Conservation (phyloP, 2,113 vertebrate genomes). For the Glaucomys volans region DNA sequence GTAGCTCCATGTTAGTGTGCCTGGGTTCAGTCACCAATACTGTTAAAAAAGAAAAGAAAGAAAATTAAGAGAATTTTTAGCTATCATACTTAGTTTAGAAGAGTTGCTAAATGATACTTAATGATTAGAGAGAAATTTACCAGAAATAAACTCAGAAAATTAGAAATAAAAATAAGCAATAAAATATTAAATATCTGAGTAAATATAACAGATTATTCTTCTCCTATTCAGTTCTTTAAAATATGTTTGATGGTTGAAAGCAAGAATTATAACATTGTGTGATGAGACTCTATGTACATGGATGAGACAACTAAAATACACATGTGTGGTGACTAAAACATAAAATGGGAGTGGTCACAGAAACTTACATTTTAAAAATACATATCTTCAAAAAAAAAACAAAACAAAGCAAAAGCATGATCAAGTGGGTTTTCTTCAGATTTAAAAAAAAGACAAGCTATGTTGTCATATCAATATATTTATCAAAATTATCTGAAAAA, state of each 20-base stretch:
- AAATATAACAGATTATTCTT: neutral
- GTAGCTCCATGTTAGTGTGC: no score
- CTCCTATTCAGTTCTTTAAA: neutral
- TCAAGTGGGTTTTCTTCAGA: neutral
- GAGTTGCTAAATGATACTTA: neutral
- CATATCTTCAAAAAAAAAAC: neutral
- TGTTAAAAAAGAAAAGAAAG: no score
- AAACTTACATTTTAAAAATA: neutral
- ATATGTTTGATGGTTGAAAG: neutral
- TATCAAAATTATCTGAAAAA: neutral
- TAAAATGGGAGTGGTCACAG: neutral
- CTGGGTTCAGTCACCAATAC: no score
- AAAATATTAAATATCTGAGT: neutral
- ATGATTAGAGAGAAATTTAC: neutral
- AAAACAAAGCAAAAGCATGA: neutral
- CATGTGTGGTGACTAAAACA: neutral
- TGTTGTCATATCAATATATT: neutral
- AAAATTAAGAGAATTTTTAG: neutral
- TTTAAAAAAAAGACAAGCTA: neutral
- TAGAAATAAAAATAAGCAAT: neutral
- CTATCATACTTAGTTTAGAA: neutral
- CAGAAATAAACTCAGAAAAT: slow-evolving; percentile 24
- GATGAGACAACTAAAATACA: neutral
- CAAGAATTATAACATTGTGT: neutral
- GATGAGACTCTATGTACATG: neutral